phyloP scores from a whole-genome alignment of 1,140 invertebrate species.

The Varroa destructor region DNA sequence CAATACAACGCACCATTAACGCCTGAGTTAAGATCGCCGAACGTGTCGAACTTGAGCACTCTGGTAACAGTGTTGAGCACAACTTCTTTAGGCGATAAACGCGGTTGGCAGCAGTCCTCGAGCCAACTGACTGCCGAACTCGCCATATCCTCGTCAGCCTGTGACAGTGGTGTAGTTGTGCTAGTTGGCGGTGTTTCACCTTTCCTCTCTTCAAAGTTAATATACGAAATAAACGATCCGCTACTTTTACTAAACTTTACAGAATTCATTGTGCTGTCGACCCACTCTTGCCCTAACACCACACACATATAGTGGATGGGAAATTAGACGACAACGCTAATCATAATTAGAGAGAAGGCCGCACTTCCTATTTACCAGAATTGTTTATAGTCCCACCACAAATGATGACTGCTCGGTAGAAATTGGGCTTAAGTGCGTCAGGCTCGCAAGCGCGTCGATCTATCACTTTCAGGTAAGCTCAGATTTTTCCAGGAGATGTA shows the following conservation, averaged over 20 bases:
- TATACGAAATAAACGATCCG: slow-evolving; percentile 27
- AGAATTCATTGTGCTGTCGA: neutral
- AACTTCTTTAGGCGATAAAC: neutral
- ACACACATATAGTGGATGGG: too few relatives aligned
- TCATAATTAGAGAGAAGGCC: too few relatives aligned
- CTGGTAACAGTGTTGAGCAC: slow-evolving; percentile 24
- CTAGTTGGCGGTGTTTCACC: neutral
- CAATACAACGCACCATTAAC: slow-evolving; percentile 4
- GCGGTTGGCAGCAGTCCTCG: slow-evolving; percentile 18
- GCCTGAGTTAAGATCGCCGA: slow-evolving; percentile 20
- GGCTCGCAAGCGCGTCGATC: too few relatives aligned
- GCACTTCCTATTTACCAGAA: too few relatives aligned
- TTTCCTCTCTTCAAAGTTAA: slow-evolving; percentile 22
- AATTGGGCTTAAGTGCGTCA: too few relatives aligned
- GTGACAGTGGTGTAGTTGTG: neutral
- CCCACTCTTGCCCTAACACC: too few relatives aligned
- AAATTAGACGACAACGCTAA: too few relatives aligned
- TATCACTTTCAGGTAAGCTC: too few relatives aligned
- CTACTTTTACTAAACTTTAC: slow-evolving; percentile 19
- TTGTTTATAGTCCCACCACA: too few relatives aligned
- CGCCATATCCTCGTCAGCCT: slow-evolving; percentile 1
- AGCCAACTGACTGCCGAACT: neutral
- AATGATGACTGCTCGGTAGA: too few relatives aligned
- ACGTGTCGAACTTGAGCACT: slow-evolving; percentile 18
- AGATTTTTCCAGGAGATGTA: too few relatives aligned